Evolutionary conservation across 2,888 invertebrate species (phyloP).

Genomic region (Cheilosia soror): DNA sequence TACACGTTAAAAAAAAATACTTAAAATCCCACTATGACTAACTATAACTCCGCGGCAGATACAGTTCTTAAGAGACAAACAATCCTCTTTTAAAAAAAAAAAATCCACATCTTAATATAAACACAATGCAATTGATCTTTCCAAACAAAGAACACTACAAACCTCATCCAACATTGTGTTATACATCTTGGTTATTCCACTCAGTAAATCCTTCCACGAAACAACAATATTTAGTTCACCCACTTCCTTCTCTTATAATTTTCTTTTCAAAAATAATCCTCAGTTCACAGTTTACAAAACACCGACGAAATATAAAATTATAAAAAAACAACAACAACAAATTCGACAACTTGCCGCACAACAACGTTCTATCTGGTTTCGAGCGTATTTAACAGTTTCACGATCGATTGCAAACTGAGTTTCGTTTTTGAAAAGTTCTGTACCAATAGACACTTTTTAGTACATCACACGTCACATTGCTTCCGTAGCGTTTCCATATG

Average conservation of each 20-base stretch:
- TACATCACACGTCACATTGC: slow-evolving; percentile 26
- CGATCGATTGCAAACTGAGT: slow-evolving; percentile 67
- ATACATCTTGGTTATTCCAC: slow-evolving; percentile 49
- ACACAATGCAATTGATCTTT: neutral
- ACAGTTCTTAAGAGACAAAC: too few species aligned
- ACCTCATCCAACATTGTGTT: slow-evolving; percentile 66
- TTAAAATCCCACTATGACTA: too few species aligned
- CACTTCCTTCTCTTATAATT: neutral
- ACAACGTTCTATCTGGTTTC: neutral
- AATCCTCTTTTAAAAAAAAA: too few species aligned
- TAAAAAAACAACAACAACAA: neutral
- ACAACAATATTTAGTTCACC: neutral
- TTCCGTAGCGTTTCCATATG: slow-evolving; percentile 25
- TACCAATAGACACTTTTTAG: slow-evolving; percentile 19
- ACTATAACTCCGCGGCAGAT: too few species aligned
- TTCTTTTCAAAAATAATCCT: neutral
- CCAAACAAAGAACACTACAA: slow-evolving; percentile 10
- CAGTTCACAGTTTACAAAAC: neutral
- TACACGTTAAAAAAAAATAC: too few species aligned
- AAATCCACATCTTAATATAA: neutral
- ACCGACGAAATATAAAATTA: slow-evolving; percentile 7
- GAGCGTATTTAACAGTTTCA: slow-evolving; percentile 53
- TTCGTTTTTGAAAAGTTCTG: slow-evolving; percentile 56
- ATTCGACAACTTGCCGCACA: slow-evolving; percentile 32
- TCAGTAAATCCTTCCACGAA: slow-evolving; percentile 15